Conservation (phyloP, 2,888 invertebrate species). For the Eristalis pertinax region DNA sequence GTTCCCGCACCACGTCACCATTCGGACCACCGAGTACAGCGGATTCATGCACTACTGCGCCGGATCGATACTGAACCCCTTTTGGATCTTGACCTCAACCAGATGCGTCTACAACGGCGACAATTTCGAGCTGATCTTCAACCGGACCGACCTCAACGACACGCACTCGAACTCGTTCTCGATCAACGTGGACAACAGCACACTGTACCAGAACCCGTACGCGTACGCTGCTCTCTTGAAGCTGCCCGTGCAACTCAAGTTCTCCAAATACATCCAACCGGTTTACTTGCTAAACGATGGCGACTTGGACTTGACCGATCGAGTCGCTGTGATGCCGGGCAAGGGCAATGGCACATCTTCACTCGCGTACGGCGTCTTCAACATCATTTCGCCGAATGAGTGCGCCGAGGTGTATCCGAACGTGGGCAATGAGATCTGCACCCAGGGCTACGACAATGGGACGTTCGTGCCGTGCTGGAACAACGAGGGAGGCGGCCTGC, state of each 20-base stretch:
- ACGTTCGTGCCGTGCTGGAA: conserved; percentile 62
- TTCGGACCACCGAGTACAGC: conserved; percentile 17
- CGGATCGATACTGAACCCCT: conserved; percentile 59
- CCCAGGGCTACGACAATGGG: conserved; percentile 55
- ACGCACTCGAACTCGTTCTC: conserved; percentile 44
- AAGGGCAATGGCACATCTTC: conserved; percentile 34
- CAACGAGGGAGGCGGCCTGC: conserved; percentile 70
- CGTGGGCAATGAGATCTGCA: conserved; percentile 63
- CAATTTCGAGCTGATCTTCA: conserved; percentile 54
- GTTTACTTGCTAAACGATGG: conserved; percentile 28
- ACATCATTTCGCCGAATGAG: conserved; percentile 41
- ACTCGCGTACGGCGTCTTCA: conserved; percentile 69
- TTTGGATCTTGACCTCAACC: conserved; percentile 64
- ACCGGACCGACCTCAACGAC: conserved; percentile 53
- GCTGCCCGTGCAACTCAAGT: conserved; percentile 54
- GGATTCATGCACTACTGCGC: conserved; percentile 54
- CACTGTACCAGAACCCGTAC: conserved; percentile 35
- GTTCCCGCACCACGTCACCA: conserved; percentile 58
- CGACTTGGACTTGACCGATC: conserved; percentile 18
- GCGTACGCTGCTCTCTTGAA: conserved; percentile 63
- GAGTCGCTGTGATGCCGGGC: conserved; percentile 69
- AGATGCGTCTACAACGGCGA: conserved; percentile 39
- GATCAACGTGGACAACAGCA: conserved; percentile 40
- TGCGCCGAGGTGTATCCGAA: conserved; percentile 25
- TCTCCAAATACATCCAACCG: conserved; percentile 39